These are phyloP conservation scores for Euura lappo DNA, from an alignment of 1,140 invertebrate species.

Conservation along the genomic window DNA sequence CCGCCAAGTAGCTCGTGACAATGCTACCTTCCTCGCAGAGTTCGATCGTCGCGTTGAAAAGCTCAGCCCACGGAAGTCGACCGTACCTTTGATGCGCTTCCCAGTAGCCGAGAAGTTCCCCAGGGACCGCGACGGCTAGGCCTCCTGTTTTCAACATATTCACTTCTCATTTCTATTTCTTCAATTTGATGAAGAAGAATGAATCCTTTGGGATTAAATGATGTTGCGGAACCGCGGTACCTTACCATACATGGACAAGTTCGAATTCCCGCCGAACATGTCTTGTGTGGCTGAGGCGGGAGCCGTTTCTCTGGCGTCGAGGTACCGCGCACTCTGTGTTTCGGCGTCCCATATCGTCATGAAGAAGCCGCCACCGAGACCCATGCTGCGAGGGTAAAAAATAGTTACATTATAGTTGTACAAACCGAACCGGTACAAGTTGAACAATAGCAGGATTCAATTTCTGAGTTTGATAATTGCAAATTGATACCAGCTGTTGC, in stretches of 20 bases:
- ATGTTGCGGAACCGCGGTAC: not conserved
- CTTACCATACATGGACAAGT: conserved; percentile 60
- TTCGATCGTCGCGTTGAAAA: conserved; percentile 81
- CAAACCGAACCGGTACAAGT: too few relatives aligned
- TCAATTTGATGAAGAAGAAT: conserved; percentile 13
- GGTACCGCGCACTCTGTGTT: conserved; percentile 52
- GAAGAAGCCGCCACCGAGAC: conserved; percentile 83
- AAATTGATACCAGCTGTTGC: not conserved
- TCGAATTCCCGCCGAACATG: conserved; percentile 68
- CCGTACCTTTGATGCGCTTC: conserved; percentile 79
- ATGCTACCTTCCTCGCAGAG: conserved; percentile 74
- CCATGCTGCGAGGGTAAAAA: conserved; percentile 70
- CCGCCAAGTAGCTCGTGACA: conserved; percentile 76
- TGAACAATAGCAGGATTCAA: too few relatives aligned
- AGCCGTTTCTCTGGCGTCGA: conserved; percentile 77
- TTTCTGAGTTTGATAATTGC: too few relatives aligned
- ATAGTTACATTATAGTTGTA: too few relatives aligned
- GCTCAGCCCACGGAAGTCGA: conserved; percentile 77
- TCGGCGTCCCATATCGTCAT: conserved; percentile 75
- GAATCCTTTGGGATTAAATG: not conserved
- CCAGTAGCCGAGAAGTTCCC: conserved; percentile 88
- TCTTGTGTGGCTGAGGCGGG: conserved; percentile 62
- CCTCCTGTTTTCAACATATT: conserved; percentile 64
- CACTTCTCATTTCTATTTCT: too few relatives aligned
- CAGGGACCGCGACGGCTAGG: conserved; percentile 86